Base-by-base conservation (phyloP, 37 sponge, comb jelly and placozoan genomes). In the Diacarnus erythraeanus region DNA sequence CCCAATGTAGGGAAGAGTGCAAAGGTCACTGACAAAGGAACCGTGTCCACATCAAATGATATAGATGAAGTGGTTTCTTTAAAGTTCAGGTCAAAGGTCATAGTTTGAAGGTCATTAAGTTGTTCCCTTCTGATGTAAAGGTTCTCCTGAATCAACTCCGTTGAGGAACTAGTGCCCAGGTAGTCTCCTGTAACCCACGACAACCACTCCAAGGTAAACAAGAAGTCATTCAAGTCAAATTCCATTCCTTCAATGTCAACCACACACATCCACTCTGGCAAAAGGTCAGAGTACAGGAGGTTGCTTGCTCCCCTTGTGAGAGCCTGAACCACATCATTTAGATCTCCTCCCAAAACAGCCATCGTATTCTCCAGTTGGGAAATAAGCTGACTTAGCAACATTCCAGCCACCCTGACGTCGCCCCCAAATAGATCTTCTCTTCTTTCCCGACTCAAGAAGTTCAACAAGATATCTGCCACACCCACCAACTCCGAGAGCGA, bases 341-440 rank as follows among this genome's bases (percentile, higher is more conserved):
- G 6, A 41, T 23, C 71, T 42, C 41, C 71, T 34, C 31, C 57
- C 57, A 3, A 25, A 21, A 22, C 36, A 4, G 47, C 20, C 44
- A 18, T 8, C 20, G 27, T 25, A 44, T 71, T 12, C 3, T 41
- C 78, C 47, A 64, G 65, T 42, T 42, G 44, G 5, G 1, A 0
- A 12, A 65, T 25, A 25, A 66, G 25, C 47, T 29, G 41, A 39
- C 60, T 58, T 54, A 82, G 35, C 37, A 72, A 33, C 44, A 31
- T 63, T 10, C 74, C 82, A 15, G 51, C 66, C 27, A 42, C 82
- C 9, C 60, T 56, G 2, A 82, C 47, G 44, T 82, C 82, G 0
- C 82, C 74, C 25, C 74, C 82, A 47, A 57, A 40, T n/a, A n/a
- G n/a, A n/a, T n/a, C n/a, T n/a, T n/a, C n/a, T 3, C 17, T 47